Evolutionary conservation across 2,113 vertebrate species (phyloP), one percentile per base, ranked within the genome.

Genomic region (Willisornis vidua): DNA sequence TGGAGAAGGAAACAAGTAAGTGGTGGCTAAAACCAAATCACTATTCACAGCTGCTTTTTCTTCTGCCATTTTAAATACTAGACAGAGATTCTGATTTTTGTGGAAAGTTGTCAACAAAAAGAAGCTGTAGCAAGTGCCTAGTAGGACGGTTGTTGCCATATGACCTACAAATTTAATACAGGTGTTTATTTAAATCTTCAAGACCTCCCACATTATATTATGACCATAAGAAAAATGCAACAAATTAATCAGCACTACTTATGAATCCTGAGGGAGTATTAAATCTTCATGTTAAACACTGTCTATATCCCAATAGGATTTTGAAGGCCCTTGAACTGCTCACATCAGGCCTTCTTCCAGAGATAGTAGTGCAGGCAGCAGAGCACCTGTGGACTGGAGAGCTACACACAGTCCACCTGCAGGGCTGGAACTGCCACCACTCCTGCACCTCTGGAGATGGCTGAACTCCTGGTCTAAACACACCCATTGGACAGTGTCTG

Each of bases 181-280:
- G 63, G 77, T 88, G 35, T 94, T 97, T 95, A 77, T 84, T 90
- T 94, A 96, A 97, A 90, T 54, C 52, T 95, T 96, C 87, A 54
- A 85, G 93, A 59, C 31, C 88, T 91, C 62, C 52, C 73, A 73
- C 43, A 29, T 85, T 85, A 54, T 28, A 54, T 86, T 86, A 94
- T 9, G 28, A 75, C 65, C 74, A 49, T 43, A 54, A 81, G 55
- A 94, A 94, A 97, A 96, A 74, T 54, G 35, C 19, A 87, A 93
- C 79, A 62, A 94, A 91, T 95, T 96, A 39, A 20, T 96, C 89
- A 84, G 45, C 91, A 89, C 52, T 91, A 28, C 79, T 95, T 89
- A 95, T 61, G 75, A 95, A 92, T 85, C 91, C 79, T 94, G 43
- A 45, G 75, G 58, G 95, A 79, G 24, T 54, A 87, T 85, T 61